These are phyloP conservation scores for Microtus pennsylvanicus DNA, from an alignment of 2,113 vertebrate species.

Conservation along the genomic window DNA sequence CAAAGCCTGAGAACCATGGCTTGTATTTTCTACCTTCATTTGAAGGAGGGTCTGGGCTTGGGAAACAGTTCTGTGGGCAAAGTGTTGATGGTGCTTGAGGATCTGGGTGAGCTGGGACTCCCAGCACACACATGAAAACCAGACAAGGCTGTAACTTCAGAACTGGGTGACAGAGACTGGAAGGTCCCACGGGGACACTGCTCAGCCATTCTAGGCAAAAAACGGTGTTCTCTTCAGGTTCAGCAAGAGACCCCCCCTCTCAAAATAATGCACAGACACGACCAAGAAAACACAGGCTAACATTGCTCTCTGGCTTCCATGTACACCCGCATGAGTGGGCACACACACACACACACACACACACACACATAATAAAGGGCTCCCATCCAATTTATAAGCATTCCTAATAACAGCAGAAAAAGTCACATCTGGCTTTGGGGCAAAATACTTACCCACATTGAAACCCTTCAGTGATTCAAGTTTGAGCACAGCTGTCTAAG, in stretches of 20 bases:
- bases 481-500: neutral
- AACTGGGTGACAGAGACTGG: neutral
- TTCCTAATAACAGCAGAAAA: slow-evolving; percentile 8
- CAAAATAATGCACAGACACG: neutral
- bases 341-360: neutral
- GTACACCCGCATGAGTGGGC: neutral
- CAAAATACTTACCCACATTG: neutral
- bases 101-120: neutral
- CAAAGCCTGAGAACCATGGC: neutral
- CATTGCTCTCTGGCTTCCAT: neutral
- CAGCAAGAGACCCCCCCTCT: too few species aligned
- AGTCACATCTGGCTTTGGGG: neutral
- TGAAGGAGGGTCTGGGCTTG: neutral
- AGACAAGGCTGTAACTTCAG: neutral
- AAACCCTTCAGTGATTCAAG: neutral
- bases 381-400: neutral
- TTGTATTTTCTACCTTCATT: neutral
- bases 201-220: neutral
- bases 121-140: neutral
- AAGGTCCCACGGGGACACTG: neutral
- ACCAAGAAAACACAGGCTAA: neutral
- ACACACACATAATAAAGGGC: too few species aligned
- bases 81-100: neutral
- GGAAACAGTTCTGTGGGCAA: neutral
- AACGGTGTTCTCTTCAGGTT: neutral